A percentile compares a stretch with the other conserved stretches of the same genome.
Evolutionary conservation across 2,113 vertebrate genomes (phyloP).

Genomic region (Casuarius casuarius): DNA sequence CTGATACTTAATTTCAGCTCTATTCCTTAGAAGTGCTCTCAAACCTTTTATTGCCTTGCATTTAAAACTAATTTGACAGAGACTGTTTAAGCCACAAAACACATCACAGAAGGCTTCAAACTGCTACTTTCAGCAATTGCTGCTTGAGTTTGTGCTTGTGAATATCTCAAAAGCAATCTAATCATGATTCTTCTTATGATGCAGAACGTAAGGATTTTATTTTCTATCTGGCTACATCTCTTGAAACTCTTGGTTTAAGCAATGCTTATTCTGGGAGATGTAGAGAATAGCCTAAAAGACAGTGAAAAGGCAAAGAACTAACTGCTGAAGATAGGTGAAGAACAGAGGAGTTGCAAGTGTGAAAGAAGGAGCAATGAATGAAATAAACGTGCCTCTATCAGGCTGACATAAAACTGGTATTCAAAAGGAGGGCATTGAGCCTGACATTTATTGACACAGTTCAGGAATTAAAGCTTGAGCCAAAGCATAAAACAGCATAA

Average conservation of each 20-base stretch:
- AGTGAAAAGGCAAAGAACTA: neutral
- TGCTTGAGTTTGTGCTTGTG: neutral
- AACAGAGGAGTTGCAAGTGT: neutral
- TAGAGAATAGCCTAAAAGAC: neutral
- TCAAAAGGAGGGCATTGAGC: neutral
- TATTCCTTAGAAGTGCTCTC: neutral
- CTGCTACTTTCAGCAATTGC: neutral
- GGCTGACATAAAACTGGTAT: neutral
- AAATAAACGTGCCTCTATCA: neutral
- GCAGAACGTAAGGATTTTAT: neutral
- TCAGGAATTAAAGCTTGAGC: neutral
- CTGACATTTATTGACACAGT: neutral
- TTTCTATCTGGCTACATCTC: neutral
- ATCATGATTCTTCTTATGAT: neutral
- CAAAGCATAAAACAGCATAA: neutral
- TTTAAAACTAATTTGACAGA: constrained; percentile 4
- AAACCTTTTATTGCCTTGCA: neutral
- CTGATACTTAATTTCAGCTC: neutral
- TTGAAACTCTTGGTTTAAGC: neutral
- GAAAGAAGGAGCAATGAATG: neutral
- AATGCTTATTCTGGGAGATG: neutral
- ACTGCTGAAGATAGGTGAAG: neutral
- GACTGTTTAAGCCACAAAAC: neutral
- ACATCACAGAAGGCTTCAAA: neutral
- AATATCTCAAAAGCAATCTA: neutral